phyloP scores from a whole-genome alignment of 2,113 vertebrate species.

The Semnornis frantzii region DNA sequence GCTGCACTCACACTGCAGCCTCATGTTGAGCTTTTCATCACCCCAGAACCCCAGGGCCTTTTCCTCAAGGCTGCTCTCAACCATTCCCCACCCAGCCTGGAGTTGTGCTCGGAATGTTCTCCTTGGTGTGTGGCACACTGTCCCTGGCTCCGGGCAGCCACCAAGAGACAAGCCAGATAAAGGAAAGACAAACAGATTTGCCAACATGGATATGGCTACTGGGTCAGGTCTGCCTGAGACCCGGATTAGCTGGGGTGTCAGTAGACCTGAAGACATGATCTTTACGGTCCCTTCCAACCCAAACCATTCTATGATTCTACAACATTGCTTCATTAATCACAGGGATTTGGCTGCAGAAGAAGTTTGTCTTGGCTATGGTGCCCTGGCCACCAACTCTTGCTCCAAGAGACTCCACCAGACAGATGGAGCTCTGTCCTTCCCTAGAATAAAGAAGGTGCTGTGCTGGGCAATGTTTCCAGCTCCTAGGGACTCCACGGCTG shows the following conservation, averaged over 20 bases:
- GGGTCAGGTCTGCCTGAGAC: neutral
- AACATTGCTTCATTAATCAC: accelerated
- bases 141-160: neutral
- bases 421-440: neutral
- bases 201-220: neutral
- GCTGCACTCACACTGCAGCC: no score
- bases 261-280: neutral
- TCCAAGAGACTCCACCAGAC: accelerated
- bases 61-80: no score
- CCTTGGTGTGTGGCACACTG: neutral
- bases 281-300: neutral
- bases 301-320: neutral
- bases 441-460: neutral
- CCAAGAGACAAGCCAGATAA: neutral
- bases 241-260: neutral
- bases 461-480: neutral
- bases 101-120: accelerated
- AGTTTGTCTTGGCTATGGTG: accelerated
- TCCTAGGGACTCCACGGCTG: neutral
- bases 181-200: neutral
- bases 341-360: neutral
- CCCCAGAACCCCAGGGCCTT: no score
- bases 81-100: no score
- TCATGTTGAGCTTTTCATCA: no score
- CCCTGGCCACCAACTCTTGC: accelerated